These are phyloP conservation scores for Lamellibrachia columna DNA, from an alignment of 2,888 invertebrate genomes.

Conservation along the genomic window DNA sequence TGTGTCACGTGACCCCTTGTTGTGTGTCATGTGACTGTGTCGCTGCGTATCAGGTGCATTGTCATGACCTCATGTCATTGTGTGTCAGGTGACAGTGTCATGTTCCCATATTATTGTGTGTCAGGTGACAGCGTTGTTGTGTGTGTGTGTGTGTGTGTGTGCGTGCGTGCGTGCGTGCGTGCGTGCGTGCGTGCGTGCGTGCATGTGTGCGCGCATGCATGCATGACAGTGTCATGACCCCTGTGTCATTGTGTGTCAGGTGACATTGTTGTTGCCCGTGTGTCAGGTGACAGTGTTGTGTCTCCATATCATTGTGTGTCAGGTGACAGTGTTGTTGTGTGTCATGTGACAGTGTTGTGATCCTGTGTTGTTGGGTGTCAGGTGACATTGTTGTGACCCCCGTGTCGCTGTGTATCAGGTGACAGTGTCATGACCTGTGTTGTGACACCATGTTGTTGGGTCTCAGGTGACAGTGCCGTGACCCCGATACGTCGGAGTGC, in stretches of 20 bases:
- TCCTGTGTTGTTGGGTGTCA: neutral
- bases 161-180: too few relatives aligned
- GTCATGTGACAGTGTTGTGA: neutral
- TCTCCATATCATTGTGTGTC: neutral
- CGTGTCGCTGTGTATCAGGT: neutral
- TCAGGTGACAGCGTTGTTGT: neutral
- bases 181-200: too few relatives aligned
- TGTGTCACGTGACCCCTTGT: neutral
- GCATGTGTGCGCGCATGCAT: neutral
- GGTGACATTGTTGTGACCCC: neutral
- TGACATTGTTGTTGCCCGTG: neutral
- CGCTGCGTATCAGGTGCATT: neutral
- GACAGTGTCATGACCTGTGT: neutral
- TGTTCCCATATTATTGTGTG: neutral
- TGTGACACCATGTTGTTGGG: neutral
- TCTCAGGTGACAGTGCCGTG: neutral
- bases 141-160: neutral
- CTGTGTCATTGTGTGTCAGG: neutral
- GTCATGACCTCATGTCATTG: neutral
- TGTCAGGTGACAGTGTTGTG: neutral
- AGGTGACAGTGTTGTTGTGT: neutral
- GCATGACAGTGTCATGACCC: neutral
- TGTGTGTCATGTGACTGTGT: neutral
- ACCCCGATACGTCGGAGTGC: conserved; percentile 49
- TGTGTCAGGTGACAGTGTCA: neutral